Evolutionary conservation across 2,888 invertebrate genomes (phyloP), one percentile per base, ranked within the genome.

Genomic region (Amaurobius ferox): DNA sequence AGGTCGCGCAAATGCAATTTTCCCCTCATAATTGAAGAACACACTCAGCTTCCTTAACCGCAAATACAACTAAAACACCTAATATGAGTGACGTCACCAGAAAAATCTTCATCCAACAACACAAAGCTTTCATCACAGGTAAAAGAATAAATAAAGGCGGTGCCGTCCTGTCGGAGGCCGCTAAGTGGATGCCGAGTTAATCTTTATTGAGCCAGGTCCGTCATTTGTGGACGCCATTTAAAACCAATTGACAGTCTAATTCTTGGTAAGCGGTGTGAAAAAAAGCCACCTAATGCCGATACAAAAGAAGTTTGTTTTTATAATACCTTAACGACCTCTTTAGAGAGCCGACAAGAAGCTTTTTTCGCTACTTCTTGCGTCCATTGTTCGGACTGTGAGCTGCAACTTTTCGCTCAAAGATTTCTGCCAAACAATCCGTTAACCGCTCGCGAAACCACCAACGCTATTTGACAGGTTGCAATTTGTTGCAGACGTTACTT

Each of bases 221-320:
- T 23, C 48, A 70, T 40, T 55, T 55, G n/a, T n/a, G 62, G 29
- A 71, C 32, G 64, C 64, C 72, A 64, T 64, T 71, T 76, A 55
- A 77, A 77, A 29, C 66, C 83, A 85, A 85, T 78, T 85, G 83
- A 71, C 83, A 85, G 83, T 78, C 83, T 85, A 85, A 85, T 85
- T 78, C 76, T 39, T 28, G 48, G 26, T n/a, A 64, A 72, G 35
- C 64, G 32, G 44, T n/a, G 64, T 70, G 44, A 74, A 72, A 78
- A n/a, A 77, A 85, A 77, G 77, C 66, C 35, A 78, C 77, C 83
- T 85, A 85, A 78, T 85, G 77, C 83, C 26, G 48, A 26, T 40
- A 77, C 77, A 77, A 85, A 77, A 67, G 72, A 72, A 85, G 83
- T 85, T 85, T 85, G 83, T 85, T 85, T 85, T 85, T 85, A 72